Evolutionary conservation across 2,797 vertebrate genomes (phyloP), one percentile per base, ranked within the genome.

Genomic region (Poecilia picta): DNA sequence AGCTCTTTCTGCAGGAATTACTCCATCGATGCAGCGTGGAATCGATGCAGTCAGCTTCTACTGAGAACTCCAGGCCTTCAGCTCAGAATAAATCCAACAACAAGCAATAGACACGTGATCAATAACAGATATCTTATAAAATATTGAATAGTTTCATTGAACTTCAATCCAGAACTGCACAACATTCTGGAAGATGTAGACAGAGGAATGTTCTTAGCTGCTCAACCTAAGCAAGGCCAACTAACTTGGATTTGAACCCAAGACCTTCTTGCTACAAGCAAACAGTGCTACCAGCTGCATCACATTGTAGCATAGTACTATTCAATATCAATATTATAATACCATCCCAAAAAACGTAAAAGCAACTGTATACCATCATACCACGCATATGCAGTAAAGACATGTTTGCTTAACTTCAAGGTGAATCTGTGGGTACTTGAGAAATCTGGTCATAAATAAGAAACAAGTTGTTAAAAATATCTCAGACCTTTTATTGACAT

Each of bases 401-500:
- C 46, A 73, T 23, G 68, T 45, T 77, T 70, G 36, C 47, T 77
- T 75, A 55, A 79, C 82, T 81, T 68, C 33, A 53, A 28, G 33
- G 31, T 36, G 62, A 36, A 64, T 15, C 68, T 2, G 6, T 53
- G 72, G 73, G 71, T 47, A 45, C 74, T 72, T 70, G 71, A 81
- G 79, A 75, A 81, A 82, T 43, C 71, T 53, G 49, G 15, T n/a
- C 39, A 43, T 41, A 46, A 86, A 76, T 70, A 86, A 75, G 68
- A 64, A 73, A 39, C 78, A 85, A 80, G 80, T 83, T 33, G 33
- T 77, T 81, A 33, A 82, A 83, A 79, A 72, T 79, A 31, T 3
- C 41, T 62, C 4, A 11, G 49, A 76, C n/a, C 57, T 28, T 51
- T 15, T 72, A 18, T 72, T 72, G 59, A 16, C 15, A 64, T 18